Base-by-base conservation (phyloP, 2,797 vertebrate genomes). In the Lindbergichthys nudifrons region DNA sequence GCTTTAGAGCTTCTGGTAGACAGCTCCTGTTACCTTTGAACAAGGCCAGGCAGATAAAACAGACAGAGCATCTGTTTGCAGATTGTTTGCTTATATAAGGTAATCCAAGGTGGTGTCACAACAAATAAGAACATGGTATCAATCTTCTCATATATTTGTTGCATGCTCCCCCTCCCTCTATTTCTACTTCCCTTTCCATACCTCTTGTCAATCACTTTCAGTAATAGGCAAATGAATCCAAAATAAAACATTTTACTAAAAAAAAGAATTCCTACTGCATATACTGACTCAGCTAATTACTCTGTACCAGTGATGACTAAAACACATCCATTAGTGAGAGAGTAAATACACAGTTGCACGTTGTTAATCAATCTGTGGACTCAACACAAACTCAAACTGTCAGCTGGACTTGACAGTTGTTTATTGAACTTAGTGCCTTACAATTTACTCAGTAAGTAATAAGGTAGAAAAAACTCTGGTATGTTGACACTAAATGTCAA, bases 341-440 rank as follows among this genome's bases (percentile, higher is more conserved):
- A 12, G 10, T 53, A 47, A 39, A 64, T 16, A 56, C 12, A 65
- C 18, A 18, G 2, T 64, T 2, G 19, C 47, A 60, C 3, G 26
- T 51, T 8, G 15, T 61, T 62, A 8, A 72, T 50, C 32, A 14
- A 45, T 47, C 23, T 54, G 43, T 47, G 14, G 42, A 4, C 8
- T 56, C 3, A 46, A 26, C 6, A 45, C 56, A n/a, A 21, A 70
- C 65, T 52, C 56, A 61, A 43, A 30, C 64, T 52, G 36, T 70
- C 18, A 75, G 41, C 48, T 15, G 13, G 45, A 64, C 32, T 9
- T 32, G 9, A 61, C 42, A 47, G 54, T 8, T 73, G 32, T 71
- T 77, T 72, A 64, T 43, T 77, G 51, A 65, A 65, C 42, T 69
- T 43, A 2, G 45, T 48, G 42, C 61, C 56, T 54, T 36, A 21